Evolutionary conservation across 2,888 invertebrate species (phyloP), one percentile per base, ranked within the genome.

Genomic region (Drosophila rellima): DNA sequence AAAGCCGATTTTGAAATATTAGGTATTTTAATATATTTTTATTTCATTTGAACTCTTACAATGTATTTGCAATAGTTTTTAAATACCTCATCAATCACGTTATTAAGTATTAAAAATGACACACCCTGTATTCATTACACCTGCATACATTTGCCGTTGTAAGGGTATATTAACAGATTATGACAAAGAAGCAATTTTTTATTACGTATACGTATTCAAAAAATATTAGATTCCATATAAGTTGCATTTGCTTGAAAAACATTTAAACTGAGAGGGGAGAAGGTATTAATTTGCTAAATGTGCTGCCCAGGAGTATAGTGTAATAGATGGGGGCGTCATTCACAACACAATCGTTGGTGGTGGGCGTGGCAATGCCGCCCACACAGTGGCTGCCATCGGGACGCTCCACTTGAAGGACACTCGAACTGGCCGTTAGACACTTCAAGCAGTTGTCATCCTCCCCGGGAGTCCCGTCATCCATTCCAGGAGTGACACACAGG

Each of bases 361-460:
- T 70, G 51, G 82, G 70, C 42, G 77, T 79, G 56, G 82, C 82
- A 47, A 76, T 45, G 4, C 62, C 80, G 0, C 55, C 67, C 33
- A 71, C 69, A 63, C 83, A 80, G 0, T 42, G 2, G 13, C 52
- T 59, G 1, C 64, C 62, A 47, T 83, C 62, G 0, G 0, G 0
- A 2, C 47, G 70, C 10, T 66, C 17, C 5, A 69, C 62, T 35
- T 80, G 78, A 0, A 83, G 70, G 0, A 80, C 70, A 72, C 78
- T 72, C 11, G 64, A 23, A 33, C 51, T 69, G 29, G 59, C 62
- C 18, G 57, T 74, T 2, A 77, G 15, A 20, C 83, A 80, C 0
- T 47, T 40, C 0, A 1, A 1, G n/a, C 83, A 80, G 7, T 1
- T 5, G 2, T 13, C 11, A 0, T 1, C 8, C 0, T 2, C 6